Evolutionary conservation across 2,113 vertebrate species (phyloP), one percentile per base, ranked within the genome.

Genomic region (Sigmodon hispidus): DNA sequence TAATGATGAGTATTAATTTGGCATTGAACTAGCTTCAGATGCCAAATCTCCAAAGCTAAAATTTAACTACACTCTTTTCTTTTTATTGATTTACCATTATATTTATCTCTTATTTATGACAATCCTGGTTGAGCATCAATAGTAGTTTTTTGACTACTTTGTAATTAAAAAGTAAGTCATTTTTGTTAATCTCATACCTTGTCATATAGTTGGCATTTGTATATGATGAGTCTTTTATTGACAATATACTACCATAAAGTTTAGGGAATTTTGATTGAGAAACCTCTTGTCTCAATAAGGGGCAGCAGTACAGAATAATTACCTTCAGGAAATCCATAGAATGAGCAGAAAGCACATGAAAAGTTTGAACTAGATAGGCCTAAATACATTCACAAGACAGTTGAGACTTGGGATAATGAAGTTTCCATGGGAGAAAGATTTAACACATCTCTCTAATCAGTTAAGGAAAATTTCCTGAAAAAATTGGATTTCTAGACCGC

Each of bases 361-460:
- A 40, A 8, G 0, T 36, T 92, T 70, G 52, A 40, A 12, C n/a
- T 40, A 5, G 31, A 0, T 9, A 36, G 3, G 45, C 19, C 4
- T 9, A 63, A 73, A n/a, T n/a, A 2, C 7, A 55, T 34, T 88
- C 12, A 9, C 11, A 89, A 43, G 36, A 0, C 13, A 29, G 1
- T 43, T 40, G 87, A 29, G 17, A 77, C 2, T 45, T 11, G 79
- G 1, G 22, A 40, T 24, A 15, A 3, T 73, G 43, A 19, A 45
- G 22, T 73, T 73, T 83, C 34, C 13, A 57, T 7, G 43, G 87
- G 45, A 76, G 13, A 11, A 9, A 19, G 3, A 45, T 83, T 96
- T 40, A 92, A 12, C 21, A 34, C 84, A 73, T 79, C 34, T 45
- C n/a, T 36, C 21, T 91, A 89, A 88, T 90, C 95, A 93, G 50